Conservation (phyloP, 1,140 invertebrate species). For the Metopolophium dirhodum region DNA sequence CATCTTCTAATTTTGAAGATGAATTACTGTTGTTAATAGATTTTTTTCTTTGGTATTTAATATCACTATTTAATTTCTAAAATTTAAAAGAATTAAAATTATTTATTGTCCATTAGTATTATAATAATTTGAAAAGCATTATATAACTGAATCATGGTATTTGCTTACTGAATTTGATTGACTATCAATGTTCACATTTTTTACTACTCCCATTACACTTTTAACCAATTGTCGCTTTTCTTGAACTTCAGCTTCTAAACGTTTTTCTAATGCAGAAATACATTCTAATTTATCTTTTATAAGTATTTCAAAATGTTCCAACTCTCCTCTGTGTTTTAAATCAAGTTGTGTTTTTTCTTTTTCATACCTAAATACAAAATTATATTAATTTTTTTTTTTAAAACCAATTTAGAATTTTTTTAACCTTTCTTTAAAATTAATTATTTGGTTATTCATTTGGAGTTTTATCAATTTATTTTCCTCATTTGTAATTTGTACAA, state of each 20-base stretch:
- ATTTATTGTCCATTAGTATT: background rate
- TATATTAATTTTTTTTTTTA: background rate
- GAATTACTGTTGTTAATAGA: conserved; percentile 28
- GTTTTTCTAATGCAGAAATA: conserved; percentile 35
- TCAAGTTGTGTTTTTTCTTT: background rate
- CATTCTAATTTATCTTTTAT: conserved; percentile 41
- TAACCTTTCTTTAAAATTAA: conserved; percentile 30
- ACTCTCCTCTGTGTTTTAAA: background rate
- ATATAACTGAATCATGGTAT: background rate
- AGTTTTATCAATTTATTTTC: conserved; percentile 53
- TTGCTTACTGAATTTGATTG: conserved; percentile 28
- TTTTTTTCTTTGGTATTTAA: conserved; percentile 30
- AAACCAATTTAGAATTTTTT: background rate
- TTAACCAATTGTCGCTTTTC: conserved; percentile 53
- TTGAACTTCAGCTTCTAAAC: conserved; percentile 14
- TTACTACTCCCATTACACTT: conserved; percentile 44
- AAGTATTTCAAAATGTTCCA: conserved; percentile 64
- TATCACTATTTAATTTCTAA: conserved; percentile 42
- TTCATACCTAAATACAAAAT: conserved; percentile 15
- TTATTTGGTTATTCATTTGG: conserved; percentile 47
- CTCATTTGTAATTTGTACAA: conserved; percentile 53
- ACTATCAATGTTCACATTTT: conserved; percentile 49
- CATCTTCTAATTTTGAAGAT: conserved; percentile 48
- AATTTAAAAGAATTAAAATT: background rate
- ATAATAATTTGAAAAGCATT: background rate